phyloP scores from a whole-genome alignment of 2,113 vertebrate genomes.

The Neotragus moschatus region DNA sequence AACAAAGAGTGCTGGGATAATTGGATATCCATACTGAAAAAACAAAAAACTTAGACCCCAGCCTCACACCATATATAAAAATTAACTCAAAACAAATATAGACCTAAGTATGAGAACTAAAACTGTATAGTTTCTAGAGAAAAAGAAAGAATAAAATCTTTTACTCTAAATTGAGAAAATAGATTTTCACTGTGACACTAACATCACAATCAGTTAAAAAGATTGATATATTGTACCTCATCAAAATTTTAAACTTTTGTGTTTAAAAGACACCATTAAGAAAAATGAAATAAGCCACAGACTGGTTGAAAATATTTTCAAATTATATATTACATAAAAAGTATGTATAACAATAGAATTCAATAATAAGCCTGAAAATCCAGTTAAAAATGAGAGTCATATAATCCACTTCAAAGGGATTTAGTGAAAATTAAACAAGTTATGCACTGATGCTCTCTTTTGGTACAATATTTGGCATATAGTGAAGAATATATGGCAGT shows the following conservation, averaged over 20 bases:
- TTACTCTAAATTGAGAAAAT: background rate
- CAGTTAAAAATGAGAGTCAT: conserved; percentile 34
- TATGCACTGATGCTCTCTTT: background rate
- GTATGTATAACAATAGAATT: background rate
- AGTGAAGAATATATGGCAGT: background rate
- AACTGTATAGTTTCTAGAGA: background rate
- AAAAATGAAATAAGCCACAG: background rate
- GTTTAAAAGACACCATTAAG: conserved; percentile 8
- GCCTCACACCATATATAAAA: background rate
- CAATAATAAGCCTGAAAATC: conserved; percentile 24
- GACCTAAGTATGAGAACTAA: background rate
- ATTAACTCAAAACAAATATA: background rate
- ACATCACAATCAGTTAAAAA: background rate
- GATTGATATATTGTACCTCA: background rate
- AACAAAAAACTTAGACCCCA: background rate
- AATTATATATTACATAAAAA: background rate
- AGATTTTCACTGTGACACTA: background rate
- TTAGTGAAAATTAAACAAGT: conserved; percentile 31
- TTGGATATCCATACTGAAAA: background rate
- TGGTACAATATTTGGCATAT: background rate
- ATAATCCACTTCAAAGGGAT: background rate
- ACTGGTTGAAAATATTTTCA: conserved; percentile 22
- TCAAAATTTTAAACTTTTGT: background rate
- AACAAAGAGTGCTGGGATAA: background rate
- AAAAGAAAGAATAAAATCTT: background rate